A percentile compares a stretch with the other conserved stretches of the same genome.
phyloP scores from a whole-genome alignment of 2,888 invertebrate species.

The Brachyptera risi region DNA sequence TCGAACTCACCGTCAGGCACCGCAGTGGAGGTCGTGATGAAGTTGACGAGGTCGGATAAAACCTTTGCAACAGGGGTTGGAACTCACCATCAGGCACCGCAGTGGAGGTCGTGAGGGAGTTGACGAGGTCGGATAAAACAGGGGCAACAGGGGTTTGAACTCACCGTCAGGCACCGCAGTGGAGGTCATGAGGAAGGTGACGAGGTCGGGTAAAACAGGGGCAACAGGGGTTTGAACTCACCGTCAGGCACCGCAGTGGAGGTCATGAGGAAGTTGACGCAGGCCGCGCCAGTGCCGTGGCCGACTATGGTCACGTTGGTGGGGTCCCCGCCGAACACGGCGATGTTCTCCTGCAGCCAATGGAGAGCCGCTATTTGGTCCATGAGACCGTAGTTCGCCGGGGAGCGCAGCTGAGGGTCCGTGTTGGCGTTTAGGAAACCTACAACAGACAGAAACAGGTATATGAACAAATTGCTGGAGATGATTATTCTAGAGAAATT shows the following conservation, averaged over 20 bases:
- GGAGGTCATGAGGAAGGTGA: conserved; percentile 90
- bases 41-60: conserved; percentile 93
- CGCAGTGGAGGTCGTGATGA: conserved; percentile 89
- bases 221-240: conserved; percentile 82
- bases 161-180: conserved; percentile 63
- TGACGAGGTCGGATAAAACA: conserved; percentile 93
- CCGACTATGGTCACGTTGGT: conserved; percentile 91
- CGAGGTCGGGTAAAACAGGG: conserved; percentile 93
- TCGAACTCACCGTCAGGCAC: conserved; percentile 52
- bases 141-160: conserved; percentile 92
- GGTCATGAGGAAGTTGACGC: conserved; percentile 91
- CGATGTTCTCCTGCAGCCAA: conserved; percentile 95
- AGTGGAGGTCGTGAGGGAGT: conserved; percentile 89
- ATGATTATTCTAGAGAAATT: no score
- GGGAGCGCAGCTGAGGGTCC: conserved; percentile 78
- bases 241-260: conserved; percentile 72
- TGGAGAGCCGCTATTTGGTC: conserved; percentile 94
- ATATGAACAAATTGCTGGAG: no score
- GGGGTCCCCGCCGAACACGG: conserved; percentile 90
- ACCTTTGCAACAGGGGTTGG: conserved; percentile 95
- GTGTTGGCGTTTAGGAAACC: conserved; percentile 87
- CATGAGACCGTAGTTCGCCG: conserved; percentile 96
- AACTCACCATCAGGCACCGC: conserved; percentile 59
- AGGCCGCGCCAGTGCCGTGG: conserved; percentile 93
- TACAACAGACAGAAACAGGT: no score